Evolutionary conservation across 1,140 invertebrate genomes (phyloP).

Genomic region (Harlomillsia oculata): DNA sequence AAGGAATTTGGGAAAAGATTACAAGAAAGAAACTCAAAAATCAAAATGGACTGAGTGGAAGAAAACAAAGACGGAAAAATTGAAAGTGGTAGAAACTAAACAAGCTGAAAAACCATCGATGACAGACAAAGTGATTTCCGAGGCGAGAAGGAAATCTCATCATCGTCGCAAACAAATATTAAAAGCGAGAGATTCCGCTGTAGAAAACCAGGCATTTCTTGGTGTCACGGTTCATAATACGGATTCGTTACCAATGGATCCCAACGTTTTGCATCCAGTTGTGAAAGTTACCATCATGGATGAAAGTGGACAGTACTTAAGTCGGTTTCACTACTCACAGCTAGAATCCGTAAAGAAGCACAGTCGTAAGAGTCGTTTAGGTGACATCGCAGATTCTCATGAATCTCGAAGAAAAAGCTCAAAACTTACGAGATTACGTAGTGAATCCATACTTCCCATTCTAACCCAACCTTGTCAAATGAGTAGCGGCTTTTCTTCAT

Average conservation of each 20-base stretch:
- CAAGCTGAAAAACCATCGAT: background rate
- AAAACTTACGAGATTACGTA: background rate
- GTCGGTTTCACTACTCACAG: background rate
- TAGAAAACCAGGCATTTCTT: slow-evolving; percentile 9
- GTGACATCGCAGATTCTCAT: background rate
- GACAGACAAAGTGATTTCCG: background rate
- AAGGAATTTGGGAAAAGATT: too few species aligned
- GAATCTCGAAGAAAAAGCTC: background rate
- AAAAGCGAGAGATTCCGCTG: too few species aligned
- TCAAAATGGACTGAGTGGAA: background rate
- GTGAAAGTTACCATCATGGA: slow-evolving; percentile 25
- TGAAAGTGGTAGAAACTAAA: background rate
- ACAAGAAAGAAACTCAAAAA: too few species aligned
- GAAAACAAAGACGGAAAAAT: background rate
- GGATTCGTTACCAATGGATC: slow-evolving; percentile 28
- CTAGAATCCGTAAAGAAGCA: background rate
- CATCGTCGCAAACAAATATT: too few species aligned
- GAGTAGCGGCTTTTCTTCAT: slow-evolving; percentile 7
- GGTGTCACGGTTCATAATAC: slow-evolving; percentile 26
- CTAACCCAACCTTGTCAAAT: slow-evolving; percentile 28
- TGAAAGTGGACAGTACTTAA: slow-evolving; percentile 16
- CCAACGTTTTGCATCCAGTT: slow-evolving; percentile 30
- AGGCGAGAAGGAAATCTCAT: background rate
- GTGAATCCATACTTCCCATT: slow-evolving; percentile 19
- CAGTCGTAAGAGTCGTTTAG: background rate